Evolutionary conservation across 1,140 invertebrate species (phyloP).

Genomic region (Lerema accius): DNA sequence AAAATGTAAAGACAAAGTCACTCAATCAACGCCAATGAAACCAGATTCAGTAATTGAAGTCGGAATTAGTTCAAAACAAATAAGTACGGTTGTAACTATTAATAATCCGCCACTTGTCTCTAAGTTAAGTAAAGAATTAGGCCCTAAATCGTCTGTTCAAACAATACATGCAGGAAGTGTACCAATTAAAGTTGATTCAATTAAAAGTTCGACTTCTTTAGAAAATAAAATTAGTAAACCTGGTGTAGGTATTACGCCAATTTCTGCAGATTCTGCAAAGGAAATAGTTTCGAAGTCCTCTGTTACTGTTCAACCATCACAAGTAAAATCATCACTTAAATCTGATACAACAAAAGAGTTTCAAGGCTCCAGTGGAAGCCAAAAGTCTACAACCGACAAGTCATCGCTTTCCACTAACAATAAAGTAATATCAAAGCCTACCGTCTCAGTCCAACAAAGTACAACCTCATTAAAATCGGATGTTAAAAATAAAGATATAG

Average conservation of each 20-base stretch:
- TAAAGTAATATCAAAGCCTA: no score
- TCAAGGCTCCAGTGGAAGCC: background rate
- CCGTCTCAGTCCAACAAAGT: background rate
- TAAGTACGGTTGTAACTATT: background rate
- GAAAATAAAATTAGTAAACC: background rate
- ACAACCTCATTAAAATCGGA: background rate
- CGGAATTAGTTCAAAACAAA: background rate
- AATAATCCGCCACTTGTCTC: background rate
- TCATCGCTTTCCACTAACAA: no score
- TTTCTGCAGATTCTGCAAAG: background rate
- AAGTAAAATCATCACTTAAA: background rate
- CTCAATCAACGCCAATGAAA: background rate
- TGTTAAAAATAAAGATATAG: background rate
- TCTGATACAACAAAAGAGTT: background rate
- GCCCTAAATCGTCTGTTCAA: background rate
- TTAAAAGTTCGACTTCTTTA: background rate
- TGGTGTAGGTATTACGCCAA: background rate
- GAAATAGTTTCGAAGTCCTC: background rate
- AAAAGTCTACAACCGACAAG: background rate
- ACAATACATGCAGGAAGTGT: background rate
- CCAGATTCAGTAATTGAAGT: background rate
- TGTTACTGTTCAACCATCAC: background rate
- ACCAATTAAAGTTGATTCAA: background rate
- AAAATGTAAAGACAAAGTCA: constrained; percentile 3
- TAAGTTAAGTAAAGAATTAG: background rate